A percentile compares a stretch with the other conserved stretches of the same genome.
phyloP scores from a whole-genome alignment of 2,888 invertebrate genomes.

The Nasonia oneida region DNA sequence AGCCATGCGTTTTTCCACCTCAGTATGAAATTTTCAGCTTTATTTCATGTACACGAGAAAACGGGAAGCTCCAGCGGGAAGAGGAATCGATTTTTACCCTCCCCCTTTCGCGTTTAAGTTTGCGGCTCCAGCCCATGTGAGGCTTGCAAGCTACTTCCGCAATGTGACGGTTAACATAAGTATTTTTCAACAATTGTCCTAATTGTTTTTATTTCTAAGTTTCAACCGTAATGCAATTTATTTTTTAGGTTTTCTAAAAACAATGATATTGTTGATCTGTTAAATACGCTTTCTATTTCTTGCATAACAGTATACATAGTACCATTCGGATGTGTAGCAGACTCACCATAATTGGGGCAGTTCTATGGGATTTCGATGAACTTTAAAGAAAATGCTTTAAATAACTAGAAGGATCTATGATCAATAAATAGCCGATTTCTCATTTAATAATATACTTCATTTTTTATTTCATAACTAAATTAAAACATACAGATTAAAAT shows the following conservation, averaged over 20 bases:
- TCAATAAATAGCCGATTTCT: neutral
- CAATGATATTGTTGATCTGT: too few relatives aligned
- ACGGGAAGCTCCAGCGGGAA: neutral
- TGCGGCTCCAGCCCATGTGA: neutral
- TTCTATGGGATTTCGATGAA: neutral
- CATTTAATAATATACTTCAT: constrained; percentile 27
- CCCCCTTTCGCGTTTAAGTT: neutral
- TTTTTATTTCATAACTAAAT: constrained; percentile 35
- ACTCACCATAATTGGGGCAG: neutral
- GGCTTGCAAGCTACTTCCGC: neutral
- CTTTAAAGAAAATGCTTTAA: neutral
- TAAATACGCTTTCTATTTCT: too few relatives aligned
- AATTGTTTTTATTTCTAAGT: neutral
- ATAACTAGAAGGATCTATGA: neutral
- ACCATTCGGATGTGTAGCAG: neutral
- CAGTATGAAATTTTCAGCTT: too few relatives aligned
- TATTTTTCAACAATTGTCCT: neutral
- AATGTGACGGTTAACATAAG: too few relatives aligned
- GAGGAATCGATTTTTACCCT: neutral
- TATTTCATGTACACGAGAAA: neutral
- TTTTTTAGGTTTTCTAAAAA: neutral
- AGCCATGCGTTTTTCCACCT: too few relatives aligned
- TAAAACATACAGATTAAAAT: constrained; percentile 52
- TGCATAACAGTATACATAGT: neutral
- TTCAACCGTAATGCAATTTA: neutral